Percentiles rank a stretch among this genome's conserved stretches.
These are phyloP conservation scores for Calameuta pallipes DNA, from an alignment of 2,888 invertebrate species.

Conservation along the genomic window DNA sequence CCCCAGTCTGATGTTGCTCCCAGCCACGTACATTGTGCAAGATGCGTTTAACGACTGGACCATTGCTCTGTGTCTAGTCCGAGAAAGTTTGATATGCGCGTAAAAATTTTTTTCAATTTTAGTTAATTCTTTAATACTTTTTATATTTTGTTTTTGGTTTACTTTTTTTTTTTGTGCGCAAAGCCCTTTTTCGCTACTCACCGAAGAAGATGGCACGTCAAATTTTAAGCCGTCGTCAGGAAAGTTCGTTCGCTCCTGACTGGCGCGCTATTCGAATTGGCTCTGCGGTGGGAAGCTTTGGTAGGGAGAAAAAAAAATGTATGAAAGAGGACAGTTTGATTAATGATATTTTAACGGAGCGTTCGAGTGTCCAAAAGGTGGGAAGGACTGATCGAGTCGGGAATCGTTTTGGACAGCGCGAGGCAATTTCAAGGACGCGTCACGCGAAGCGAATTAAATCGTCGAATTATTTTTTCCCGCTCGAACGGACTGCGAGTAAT, in stretches of 20 bases:
- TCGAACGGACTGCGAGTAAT: too few species aligned
- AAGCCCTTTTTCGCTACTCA: not conserved
- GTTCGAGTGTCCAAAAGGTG: too few species aligned
- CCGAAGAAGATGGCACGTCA: not conserved
- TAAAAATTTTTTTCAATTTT: constrained; percentile 8
- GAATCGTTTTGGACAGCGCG: too few species aligned
- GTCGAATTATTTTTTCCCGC: not conserved
- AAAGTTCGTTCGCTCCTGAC: not conserved
- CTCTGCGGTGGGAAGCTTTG: too few species aligned
- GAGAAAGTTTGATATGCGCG: constrained; percentile 26
- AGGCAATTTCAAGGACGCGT: not conserved
- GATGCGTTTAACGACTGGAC: constrained; percentile 25
- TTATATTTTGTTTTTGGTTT: constrained; percentile 3
- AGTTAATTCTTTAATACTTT: not conserved
- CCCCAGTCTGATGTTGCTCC: not conserved
- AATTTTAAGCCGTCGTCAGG: not conserved
- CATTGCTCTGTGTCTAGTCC: constrained; percentile 14
- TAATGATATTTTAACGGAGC: not conserved
- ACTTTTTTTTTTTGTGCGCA: not conserved
- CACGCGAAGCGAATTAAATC: not conserved
- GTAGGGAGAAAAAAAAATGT: too few species aligned
- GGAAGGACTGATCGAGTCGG: not conserved
- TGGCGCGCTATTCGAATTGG: too few species aligned
- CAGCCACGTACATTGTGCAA: constrained; percentile 3
- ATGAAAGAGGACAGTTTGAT: not conserved